Evolutionary conservation across 35 echinoderm and acorn worm species (phyloP).

Genomic region (Chiridota heheva): DNA sequence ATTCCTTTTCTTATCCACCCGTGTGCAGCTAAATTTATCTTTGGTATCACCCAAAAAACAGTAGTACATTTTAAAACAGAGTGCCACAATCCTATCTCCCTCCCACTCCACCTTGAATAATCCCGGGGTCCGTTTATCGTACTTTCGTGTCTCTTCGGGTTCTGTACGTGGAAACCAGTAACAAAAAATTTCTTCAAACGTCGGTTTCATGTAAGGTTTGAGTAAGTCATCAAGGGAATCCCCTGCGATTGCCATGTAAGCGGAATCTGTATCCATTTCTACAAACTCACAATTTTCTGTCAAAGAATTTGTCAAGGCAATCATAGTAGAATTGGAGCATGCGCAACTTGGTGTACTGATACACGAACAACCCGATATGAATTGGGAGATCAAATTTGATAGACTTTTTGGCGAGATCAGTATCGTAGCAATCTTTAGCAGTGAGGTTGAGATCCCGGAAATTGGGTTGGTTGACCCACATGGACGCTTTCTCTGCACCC

Average conservation of each 20-base stretch:
- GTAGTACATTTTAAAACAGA: background rate
- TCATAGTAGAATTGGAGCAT: constrained; percentile 43
- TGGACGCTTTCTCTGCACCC: background rate
- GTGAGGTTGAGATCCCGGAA: constrained; percentile 32
- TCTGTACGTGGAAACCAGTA: no score
- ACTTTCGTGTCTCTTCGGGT: no score
- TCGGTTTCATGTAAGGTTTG: no score
- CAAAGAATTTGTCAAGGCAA: constrained; percentile 24
- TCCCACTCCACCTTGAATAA: no score
- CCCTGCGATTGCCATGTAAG: background rate
- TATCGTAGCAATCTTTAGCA: constrained; percentile 26
- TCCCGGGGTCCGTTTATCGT: no score
- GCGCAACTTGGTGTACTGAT: constrained; percentile 32
- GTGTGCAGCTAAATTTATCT: constrained; percentile 9
- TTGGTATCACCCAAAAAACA: background rate
- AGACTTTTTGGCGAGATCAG: background rate
- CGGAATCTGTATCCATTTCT: constrained; percentile 51
- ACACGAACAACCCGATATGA: constrained; percentile 33
- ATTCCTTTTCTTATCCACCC: constrained; percentile 10
- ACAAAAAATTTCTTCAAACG: no score
- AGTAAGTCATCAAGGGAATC: no score
- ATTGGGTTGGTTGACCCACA: constrained; percentile 4
- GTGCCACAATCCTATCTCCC: background rate
- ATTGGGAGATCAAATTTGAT: constrained; percentile 40
- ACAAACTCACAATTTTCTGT: background rate